Base-by-base conservation (phyloP, 2,888 invertebrate species). In the Troglohyphantes excavatus region DNA sequence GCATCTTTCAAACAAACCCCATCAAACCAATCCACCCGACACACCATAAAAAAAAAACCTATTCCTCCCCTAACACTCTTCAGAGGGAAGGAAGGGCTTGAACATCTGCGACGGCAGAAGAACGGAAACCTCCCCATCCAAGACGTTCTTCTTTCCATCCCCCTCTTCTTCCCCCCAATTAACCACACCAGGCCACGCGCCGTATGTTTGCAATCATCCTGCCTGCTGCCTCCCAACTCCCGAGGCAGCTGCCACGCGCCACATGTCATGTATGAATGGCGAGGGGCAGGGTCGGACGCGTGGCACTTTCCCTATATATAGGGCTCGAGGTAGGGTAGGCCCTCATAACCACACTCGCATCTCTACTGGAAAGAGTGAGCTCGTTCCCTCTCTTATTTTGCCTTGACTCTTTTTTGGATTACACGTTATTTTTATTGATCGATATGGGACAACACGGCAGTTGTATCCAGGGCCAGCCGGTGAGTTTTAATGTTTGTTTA, bases 191-290 rank as follows among this genome's bases (percentile, higher is more conserved):
- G 79, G 84, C 89, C 89, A 90, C 89, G 89, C 78, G 89, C 88
- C 83, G 83, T 84, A 84, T 90, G 83, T 90, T 90, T 84, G 89
- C 89, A 83, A 65, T 84, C 89, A 90, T 53, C 76, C 82, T 76
- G 76, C 89, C 83, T 83, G 89, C 83, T 83, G 89, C 89, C 89
- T 81, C 21, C 72, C 72, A 79, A 23, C 46, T 19, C 33, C 39
- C 70, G 29, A 70, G 85, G 85, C 90, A 90, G 90, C 70, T 90
- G 90, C 79, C 90, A 85, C 90, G 85, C 85, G 90, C 81, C 90
- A 85, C 81, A 85, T 85, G 90, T 81, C 85, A 79, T 27, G 13
- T 79, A 13, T 90, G 90, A 84, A 83, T 81, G 21, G 84, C 23
- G 26, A 65, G 78, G 72, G 83, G 78, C 84, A 76, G 78, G n/a